Evolutionary conservation across 1,140 invertebrate species (phyloP), one percentile per base, ranked within the genome.

Genomic region (Dendroctonus valens): DNA sequence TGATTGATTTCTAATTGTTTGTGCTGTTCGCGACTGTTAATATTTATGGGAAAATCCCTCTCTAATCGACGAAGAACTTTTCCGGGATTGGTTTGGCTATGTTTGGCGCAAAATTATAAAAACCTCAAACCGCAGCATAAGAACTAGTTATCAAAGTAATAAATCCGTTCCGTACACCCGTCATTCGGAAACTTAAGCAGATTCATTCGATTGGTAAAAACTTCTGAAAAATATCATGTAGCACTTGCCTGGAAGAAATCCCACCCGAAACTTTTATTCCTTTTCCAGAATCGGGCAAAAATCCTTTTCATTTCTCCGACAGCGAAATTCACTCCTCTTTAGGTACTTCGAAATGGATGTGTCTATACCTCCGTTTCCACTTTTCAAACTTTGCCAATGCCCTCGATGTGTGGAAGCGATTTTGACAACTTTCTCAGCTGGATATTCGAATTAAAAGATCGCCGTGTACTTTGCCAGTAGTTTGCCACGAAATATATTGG

Each of bases 281-380:
- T 12, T 53, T 53, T 37, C 12, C 12, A 26, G 26, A 26, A 15
- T 53, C 26, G n/a, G 8, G 5, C 9, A 53, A 26, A 53, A 53
- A 53, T 37, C 51, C 26, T 53, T 53, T 53, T 53, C 51, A 53
- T 53, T 53, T 37, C 26, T 53, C 26, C 26, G 26, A 53, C 51
- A 53, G n/a, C 26, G 51, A 53, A 53, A 53, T 53, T 53, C 51
- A 53, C 51, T 53, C 51, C n/a, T 53, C 51, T 53, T 53, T 53
- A 53, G 51, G 51, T 48, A 48, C 11, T 48, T 48, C 11, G 46
- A 48, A 48, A 48, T 48, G 14, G 46, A 48, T 48, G 46, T 48
- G 26, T 26, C 26, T 26, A 48, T 48, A 48, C 46, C 46, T n/a
- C 46, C 46, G 46, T 48, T n/a, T 48, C 46, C 46, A 48, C 46